Evolutionary conservation across 2,797 vertebrate genomes (phyloP).

Genomic region (Acropternis orthonyx): DNA sequence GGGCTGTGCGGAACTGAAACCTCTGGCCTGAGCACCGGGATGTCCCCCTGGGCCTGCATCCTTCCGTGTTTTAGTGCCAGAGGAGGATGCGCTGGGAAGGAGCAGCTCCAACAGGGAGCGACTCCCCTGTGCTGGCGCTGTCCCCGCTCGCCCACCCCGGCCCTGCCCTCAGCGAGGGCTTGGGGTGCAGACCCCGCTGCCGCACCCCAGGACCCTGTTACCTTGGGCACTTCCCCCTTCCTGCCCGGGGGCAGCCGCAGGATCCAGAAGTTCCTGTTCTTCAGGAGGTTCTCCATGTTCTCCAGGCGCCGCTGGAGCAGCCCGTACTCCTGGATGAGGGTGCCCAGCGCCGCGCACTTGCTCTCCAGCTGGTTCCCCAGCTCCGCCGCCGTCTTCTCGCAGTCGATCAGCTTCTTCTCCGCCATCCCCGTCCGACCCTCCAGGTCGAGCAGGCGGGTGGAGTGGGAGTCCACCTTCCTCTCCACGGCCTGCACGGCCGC

Average conservation of each 20-base stretch:
- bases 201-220: neutral
- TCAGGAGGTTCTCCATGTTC: constrained; percentile 77
- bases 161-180: neutral
- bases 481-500: constrained; percentile 62
- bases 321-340: constrained; percentile 76
- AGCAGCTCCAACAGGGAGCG: accelerated
- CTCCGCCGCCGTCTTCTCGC: constrained; percentile 57
- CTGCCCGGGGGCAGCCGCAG: constrained; percentile 70
- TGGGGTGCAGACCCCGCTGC: accelerated
- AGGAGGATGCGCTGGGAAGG: neutral
- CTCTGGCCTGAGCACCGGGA: neutral
- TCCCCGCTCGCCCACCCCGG: accelerated
- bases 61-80: accelerated
- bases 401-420: constrained; percentile 67
- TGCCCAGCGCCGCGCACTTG: constrained; percentile 69
- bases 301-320: constrained; percentile 76
- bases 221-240: constrained; percentile 64
- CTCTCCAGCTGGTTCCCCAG: constrained; percentile 66
- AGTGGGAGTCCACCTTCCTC: constrained; percentile 62
- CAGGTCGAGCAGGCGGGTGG: constrained; percentile 51
- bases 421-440: constrained; percentile 44
- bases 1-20: neutral
- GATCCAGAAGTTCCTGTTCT: constrained; percentile 79
- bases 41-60: neutral
- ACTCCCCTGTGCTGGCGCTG: accelerated